phyloP scores from a whole-genome alignment of 64 coral and sea anemone genomes.

The Montipora sp. region DNA sequence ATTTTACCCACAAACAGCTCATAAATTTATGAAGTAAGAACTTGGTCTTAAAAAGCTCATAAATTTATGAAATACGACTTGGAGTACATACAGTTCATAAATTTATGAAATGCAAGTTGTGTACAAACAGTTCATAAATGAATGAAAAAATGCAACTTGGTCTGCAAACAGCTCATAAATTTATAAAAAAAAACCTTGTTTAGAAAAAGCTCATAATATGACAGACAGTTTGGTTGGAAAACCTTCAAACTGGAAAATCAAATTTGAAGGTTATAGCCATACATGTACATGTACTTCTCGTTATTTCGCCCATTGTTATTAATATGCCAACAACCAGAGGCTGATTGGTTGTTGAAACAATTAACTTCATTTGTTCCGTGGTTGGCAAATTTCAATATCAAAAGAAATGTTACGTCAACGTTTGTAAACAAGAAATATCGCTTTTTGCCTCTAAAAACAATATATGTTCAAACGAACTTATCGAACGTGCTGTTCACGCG shows the following conservation, averaged over 20 bases:
- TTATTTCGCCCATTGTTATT: no score
- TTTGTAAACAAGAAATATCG: no score
- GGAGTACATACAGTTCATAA: not conserved
- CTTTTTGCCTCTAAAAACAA: no score
- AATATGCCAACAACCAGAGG: no score
- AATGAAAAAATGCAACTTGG: not conserved
- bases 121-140: not conserved
- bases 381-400: no score
- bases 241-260: not conserved
- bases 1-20: no score
- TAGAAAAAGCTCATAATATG: not conserved
- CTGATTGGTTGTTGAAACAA: no score
- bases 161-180: not conserved
- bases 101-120: not conserved
- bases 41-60: not conserved
- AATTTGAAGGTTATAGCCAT: not conserved
- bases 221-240: not conserved
- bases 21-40: not conserved
- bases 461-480: no score
- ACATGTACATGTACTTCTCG: not conserved
- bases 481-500: no score
- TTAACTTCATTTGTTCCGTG: no score
- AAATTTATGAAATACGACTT: not conserved
- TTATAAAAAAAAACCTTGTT: not conserved
- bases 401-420: no score